Evolutionary conservation across 1,140 invertebrate species (phyloP), one percentile per base, ranked within the genome.

Genomic region (Euura saliciscinereae): DNA sequence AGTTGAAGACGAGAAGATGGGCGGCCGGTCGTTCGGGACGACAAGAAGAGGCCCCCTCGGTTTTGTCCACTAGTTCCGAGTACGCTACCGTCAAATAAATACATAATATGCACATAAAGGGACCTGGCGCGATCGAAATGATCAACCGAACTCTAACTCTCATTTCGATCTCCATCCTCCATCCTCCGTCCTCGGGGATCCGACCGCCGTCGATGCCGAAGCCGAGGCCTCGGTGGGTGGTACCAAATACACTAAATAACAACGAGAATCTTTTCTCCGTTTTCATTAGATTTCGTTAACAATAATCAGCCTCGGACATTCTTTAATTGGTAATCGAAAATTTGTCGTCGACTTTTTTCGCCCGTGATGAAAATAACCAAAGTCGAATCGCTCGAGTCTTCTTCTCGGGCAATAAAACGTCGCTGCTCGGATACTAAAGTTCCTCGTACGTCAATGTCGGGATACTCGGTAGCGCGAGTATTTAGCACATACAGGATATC

Each of bases 31-130:
- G 28, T 28, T 28, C 28, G 28, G 28, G 28, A 28, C 28, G 51
- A 51, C 70, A 71, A 65, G 51, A 71, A 65, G 43, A 71, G 44
- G 65, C 28, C 70, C 66, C 66, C 65, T 71, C 76, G 83, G 84
- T 86, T 86, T 86, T 86, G 83, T 82, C 80, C 81, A 80, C 77
- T 79, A 78, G 66, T 86, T 86, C 83, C 73, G 75, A 79, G 84
- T 85, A 85, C 79, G 68, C 70, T 80, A 78, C 80, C 80, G 84
- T 86, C 51, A 59, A 86, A 86, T 86, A 85, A 86, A 86, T 86
- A 86, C 83, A 85, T 86, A 86, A 85, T 86, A 86, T 86, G 83
- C 82, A 85, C 84, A 86, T 86, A 85, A 86, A 86, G 84, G 82
- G 70, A 78, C 78, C 78, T 82, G 83, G 84, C 83, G 84, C 84